phyloP scores from a whole-genome alignment of 2,113 vertebrate genomes.

The Melanerpes aurifrons region DNA sequence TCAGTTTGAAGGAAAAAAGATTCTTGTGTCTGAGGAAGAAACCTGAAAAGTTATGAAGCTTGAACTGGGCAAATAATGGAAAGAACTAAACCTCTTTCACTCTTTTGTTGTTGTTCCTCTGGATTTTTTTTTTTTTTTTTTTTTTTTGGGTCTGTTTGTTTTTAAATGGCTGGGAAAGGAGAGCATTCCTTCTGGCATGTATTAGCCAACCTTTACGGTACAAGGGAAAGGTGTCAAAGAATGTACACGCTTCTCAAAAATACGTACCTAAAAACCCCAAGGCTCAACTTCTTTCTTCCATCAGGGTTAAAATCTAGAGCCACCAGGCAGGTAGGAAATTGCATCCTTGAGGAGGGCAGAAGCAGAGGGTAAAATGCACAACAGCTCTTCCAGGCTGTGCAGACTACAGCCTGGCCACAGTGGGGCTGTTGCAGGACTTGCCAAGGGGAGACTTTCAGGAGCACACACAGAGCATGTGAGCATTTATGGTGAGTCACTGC shows the following conservation, averaged over 20 bases:
- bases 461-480: neutral
- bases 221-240: neutral
- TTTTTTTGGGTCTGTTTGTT: neutral
- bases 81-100: neutral
- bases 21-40: neutral
- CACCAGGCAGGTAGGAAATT: neutral
- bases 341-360: neutral
- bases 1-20: neutral
- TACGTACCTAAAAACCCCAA: rapidly evolving
- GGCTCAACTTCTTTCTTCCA: neutral
- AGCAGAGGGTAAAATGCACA: neutral
- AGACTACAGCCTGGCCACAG: neutral
- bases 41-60: neutral
- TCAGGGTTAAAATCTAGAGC: neutral
- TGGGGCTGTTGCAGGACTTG: neutral
- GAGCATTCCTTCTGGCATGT: neutral
- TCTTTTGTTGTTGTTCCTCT: neutral
- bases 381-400: neutral
- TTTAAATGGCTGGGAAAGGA: neutral
- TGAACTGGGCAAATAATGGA: neutral
- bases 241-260: neutral
- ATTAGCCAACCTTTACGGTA: neutral
- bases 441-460: neutral
- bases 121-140: too few relatives aligned
- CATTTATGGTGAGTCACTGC: slow-evolving; percentile 43